Evolutionary conservation across 2,888 invertebrate genomes (phyloP).

Genomic region (Eudasyphora cyanicolor): DNA sequence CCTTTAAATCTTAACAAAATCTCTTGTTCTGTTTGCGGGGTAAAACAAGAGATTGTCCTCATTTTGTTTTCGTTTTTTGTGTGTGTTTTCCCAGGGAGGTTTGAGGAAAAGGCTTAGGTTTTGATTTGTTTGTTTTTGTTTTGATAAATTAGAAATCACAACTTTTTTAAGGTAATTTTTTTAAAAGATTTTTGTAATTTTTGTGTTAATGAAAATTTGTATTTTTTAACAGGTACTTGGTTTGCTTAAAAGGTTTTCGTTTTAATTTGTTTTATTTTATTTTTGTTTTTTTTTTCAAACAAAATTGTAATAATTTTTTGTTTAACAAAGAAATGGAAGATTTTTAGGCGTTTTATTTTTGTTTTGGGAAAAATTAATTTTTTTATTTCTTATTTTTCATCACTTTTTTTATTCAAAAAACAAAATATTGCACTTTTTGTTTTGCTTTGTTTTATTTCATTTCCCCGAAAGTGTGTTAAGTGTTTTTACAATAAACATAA

Average conservation of each 20-base stretch:
- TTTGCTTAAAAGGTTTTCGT: constrained; percentile 57
- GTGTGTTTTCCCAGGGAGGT: too few relatives aligned
- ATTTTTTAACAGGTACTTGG: constrained; percentile 72
- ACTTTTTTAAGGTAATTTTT: constrained; percentile 45
- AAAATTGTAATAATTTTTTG: constrained; percentile 40
- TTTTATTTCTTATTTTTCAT: constrained; percentile 56
- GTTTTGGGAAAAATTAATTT: constrained; percentile 32
- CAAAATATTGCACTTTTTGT: constrained; percentile 53
- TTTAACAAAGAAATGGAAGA: constrained; percentile 46
- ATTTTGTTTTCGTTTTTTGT: constrained; percentile 22
- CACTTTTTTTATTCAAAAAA: constrained; percentile 1
- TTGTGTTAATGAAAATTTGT: constrained; percentile 58
- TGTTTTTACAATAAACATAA: constrained; percentile 77
- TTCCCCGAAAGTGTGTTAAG: constrained; percentile 52
- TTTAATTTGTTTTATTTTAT: constrained; percentile 40
- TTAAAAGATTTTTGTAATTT: constrained; percentile 47
- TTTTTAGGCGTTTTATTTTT: constrained; percentile 46
- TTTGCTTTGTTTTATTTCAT: constrained; percentile 39
- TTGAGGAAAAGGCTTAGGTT: not conserved
- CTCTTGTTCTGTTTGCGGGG: not conserved
- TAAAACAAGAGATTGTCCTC: not conserved
- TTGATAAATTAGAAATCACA: constrained; percentile 54
- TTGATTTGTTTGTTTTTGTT: too few relatives aligned
- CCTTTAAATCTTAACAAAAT: constrained; percentile 3
- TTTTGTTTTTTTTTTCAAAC: constrained; percentile 45